Base-by-base conservation (phyloP, 2,797 vertebrate genomes). In the Siniperca obscura region DNA sequence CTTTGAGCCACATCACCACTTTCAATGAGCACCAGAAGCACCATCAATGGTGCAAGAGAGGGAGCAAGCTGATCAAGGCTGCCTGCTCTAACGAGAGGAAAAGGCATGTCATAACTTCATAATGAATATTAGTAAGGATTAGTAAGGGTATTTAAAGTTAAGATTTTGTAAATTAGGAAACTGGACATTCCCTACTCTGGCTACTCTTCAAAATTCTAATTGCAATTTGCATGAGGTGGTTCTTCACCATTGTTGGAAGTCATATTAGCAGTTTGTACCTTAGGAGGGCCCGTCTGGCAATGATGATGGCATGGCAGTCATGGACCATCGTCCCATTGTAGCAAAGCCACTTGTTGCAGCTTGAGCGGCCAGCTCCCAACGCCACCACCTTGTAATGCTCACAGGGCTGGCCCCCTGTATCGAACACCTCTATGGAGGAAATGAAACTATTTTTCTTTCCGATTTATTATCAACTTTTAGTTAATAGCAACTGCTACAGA, bases 251-350 rank as follows among this genome's bases (percentile, higher is more conserved):
- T 17, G 34, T 25, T 65, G 12, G 12, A 36, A 71, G 53, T 61
- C 17, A 34, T 21, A 50, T 7, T 1, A 38, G 50, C 36, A n/a
- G 61, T 65, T 27, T n/a, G 8, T 87, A 96, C 96, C 96, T 95
- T 30, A 92, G 86, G 13, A 96, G 94, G 70, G 96, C 93, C 57
- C 95, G 92, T 38, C 91, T 94, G 61, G 95, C 95, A 1, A 94
- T 91, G 78, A 95, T n/a, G 14, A 95, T 89, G 76, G 93, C 93
- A 0, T 96, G 95, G 78, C 95, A 94, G 91, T 96, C 96, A 19
- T 96, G 95, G n/a, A 96, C 88, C 80, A 94, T 83, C 1, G 83
- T 90, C 53, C 96, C 96, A 12, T 82, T 93, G 91, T 88, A 96
- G 87, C 90, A 85, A 27, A 95, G 93, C 94, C 94, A 94, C 55